A percentile compares a stretch with the other conserved stretches of the same genome.
Evolutionary conservation across 2,888 invertebrate species (phyloP).

Genomic region (Cremastinae sp.): DNA sequence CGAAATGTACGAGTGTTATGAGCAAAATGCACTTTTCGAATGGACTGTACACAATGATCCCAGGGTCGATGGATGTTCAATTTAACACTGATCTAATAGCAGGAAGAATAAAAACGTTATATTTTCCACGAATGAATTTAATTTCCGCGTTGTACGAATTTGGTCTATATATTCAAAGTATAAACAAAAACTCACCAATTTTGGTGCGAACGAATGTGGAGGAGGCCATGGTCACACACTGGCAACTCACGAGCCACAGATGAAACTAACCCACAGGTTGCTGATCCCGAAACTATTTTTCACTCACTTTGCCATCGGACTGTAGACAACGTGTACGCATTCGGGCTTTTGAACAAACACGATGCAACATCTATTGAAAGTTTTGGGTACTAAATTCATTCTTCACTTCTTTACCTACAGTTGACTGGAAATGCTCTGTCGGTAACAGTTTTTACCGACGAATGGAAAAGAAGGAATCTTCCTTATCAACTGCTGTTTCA

Average conservation of each 20-base stretch:
- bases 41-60: slow-evolving; percentile 35
- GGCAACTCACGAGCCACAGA: slow-evolving; percentile 64
- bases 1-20: slow-evolving; percentile 24
- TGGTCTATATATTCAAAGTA: not conserved
- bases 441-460: too few species aligned
- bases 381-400: not conserved
- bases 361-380: slow-evolving; percentile 27
- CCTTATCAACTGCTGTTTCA: too few species aligned
- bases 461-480: too few species aligned
- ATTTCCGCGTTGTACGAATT: not conserved
- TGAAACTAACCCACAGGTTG: slow-evolving; percentile 62
- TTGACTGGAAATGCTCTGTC: too few species aligned
- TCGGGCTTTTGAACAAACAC: not conserved
- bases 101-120: not conserved
- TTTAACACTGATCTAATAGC: not conserved
- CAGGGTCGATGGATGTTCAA: slow-evolving; percentile 17
- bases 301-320: slow-evolving; percentile 39
- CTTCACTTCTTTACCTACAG: not conserved
- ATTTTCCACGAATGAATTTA: not conserved
- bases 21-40: slow-evolving; percentile 12
- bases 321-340: slow-evolving; percentile 43
- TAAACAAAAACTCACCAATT: slow-evolving; percentile 67
- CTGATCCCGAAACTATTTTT: slow-evolving; percentile 51
- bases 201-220: slow-evolving; percentile 60
- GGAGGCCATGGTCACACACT: slow-evolving; percentile 70